Conservation (phyloP, 2,888 invertebrate species). For the Pseudococcus viburni region DNA sequence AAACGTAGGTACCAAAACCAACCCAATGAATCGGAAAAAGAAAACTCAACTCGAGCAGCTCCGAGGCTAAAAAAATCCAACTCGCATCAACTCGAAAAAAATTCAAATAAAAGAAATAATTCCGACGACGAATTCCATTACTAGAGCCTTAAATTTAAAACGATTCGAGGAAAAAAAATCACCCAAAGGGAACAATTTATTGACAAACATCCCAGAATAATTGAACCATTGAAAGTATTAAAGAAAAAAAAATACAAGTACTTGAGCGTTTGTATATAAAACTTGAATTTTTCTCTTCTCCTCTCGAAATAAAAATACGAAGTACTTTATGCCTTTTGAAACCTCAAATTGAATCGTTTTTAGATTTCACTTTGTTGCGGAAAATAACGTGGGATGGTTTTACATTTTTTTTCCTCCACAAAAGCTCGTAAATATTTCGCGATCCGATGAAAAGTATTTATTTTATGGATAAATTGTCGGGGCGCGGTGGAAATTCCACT, state of each 20-base stretch:
- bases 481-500: background rate
- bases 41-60: background rate
- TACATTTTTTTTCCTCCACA: background rate
- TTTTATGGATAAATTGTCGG: background rate
- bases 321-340: background rate
- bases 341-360: background rate
- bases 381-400: slow-evolving; percentile 12
- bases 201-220: slow-evolving; percentile 36
- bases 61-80: background rate
- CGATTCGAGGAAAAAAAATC: background rate
- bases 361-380: background rate
- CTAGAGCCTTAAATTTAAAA: background rate
- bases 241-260: too few species aligned
- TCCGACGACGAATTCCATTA: background rate
- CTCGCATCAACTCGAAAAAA: background rate
- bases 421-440: slow-evolving; percentile 36
- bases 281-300: background rate
- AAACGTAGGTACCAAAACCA: background rate
- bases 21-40: background rate
- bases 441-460: slow-evolving; percentile 1
- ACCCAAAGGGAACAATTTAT: background rate
- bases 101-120: background rate
- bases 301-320: background rate
- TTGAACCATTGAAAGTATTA: background rate
- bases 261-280: background rate